Evolutionary conservation across 1,140 invertebrate species (phyloP).

Genomic region (Planococcus citri): DNA sequence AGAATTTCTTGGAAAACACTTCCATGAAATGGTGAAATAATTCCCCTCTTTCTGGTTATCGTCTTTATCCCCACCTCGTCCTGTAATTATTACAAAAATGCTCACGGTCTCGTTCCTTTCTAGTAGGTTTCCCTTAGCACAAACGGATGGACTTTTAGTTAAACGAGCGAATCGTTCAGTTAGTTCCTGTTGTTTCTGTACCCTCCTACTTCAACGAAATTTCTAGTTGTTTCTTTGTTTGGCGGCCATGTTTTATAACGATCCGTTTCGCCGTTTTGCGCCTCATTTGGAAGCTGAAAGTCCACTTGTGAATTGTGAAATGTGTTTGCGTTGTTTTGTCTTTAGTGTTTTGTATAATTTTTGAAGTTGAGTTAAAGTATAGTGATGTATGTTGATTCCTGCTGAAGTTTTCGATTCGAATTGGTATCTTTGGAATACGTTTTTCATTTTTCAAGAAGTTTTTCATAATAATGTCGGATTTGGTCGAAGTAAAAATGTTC

Average conservation of each 20-base stretch:
- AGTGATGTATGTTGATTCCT: neutral
- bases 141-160: neutral
- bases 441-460: neutral
- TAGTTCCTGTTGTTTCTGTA: neutral
- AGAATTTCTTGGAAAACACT: too few species aligned
- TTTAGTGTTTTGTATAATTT: neutral
- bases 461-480: neutral
- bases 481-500: neutral
- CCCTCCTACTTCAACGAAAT: neutral
- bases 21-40: too few species aligned
- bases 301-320: too few species aligned
- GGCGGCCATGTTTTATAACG: neutral
- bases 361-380: neutral
- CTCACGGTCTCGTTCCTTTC: too few species aligned
- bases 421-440: too few species aligned
- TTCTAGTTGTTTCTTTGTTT: neutral
- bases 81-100: too few species aligned
- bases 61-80: too few species aligned
- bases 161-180: neutral
- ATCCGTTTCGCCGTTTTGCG: too few species aligned
- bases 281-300: too few species aligned
- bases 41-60: too few species aligned
- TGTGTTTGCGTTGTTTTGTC: neutral
- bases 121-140: too few species aligned
- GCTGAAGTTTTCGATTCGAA: too few species aligned